These are phyloP conservation scores for Sturnira hondurensis DNA, from an alignment of 2,113 vertebrate genomes.

Conservation along the genomic window DNA sequence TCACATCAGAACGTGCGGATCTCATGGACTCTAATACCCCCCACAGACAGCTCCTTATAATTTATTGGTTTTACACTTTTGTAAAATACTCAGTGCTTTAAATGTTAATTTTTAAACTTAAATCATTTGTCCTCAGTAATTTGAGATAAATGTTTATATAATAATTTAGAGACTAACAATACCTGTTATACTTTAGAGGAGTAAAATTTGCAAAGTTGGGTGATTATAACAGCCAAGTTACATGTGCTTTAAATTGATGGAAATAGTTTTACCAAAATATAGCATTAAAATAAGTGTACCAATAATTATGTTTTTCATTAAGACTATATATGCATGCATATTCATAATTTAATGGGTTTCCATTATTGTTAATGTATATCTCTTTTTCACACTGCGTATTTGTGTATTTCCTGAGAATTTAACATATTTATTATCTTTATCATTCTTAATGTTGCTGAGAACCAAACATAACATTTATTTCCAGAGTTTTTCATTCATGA, in stretches of 20 bases:
- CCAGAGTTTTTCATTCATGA: not conserved
- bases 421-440: not conserved
- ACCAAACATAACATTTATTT: not conserved
- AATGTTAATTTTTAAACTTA: not conserved
- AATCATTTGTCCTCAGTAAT: not conserved
- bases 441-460: not conserved
- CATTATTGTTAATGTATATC: not conserved
- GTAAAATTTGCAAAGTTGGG: not conserved
- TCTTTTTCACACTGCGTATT: not conserved
- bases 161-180: not conserved
- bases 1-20: not conserved
- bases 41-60: not conserved
- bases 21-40: not conserved
- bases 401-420: not conserved
- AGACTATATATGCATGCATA: not conserved
- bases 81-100: not conserved
- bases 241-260: not conserved
- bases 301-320: not conserved
- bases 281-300: not conserved
- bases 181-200: not conserved
- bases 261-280: not conserved
- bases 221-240: not conserved
- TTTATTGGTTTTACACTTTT: not conserved
- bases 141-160: not conserved
- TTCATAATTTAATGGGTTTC: not conserved